Percentiles rank a stretch among this genome's conserved stretches.
phyloP scores from a whole-genome alignment of 2,888 invertebrate genomes.

The Limnephilus auricula region DNA sequence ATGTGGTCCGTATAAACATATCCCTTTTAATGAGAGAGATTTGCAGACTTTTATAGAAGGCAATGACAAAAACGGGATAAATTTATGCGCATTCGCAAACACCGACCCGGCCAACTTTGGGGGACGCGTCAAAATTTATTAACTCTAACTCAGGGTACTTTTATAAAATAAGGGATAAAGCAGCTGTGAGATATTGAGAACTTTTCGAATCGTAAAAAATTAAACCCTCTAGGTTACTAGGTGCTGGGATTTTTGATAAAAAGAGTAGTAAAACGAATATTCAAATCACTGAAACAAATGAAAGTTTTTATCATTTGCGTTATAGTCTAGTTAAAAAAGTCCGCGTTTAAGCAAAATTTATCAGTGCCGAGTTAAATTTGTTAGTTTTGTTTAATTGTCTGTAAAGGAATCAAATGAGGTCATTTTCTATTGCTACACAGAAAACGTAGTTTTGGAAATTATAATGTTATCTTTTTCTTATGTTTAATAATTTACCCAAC shows the following conservation, averaged over 20 bases:
- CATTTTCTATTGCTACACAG: too few relatives aligned
- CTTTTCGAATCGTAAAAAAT: constrained; percentile 20
- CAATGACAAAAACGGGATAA: constrained; percentile 57
- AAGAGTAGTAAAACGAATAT: constrained; percentile 3
- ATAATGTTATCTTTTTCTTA: too few relatives aligned
- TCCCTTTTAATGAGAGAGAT: constrained; percentile 51
- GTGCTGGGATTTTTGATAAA: background rate
- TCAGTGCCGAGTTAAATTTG: too few relatives aligned
- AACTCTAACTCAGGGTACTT: constrained; percentile 20
- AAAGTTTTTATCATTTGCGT: background rate
- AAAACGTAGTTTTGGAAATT: too few relatives aligned
- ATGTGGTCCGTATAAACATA: constrained; percentile 45
- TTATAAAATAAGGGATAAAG: constrained; percentile 43
- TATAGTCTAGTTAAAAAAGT: background rate
- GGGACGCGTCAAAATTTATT: constrained; percentile 38
- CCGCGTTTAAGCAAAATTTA: background rate
- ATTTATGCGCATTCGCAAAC: constrained; percentile 52
- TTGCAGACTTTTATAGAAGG: constrained; percentile 48
- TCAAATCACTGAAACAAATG: background rate
- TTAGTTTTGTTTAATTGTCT: too few relatives aligned
- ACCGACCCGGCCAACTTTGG: constrained; percentile 24
- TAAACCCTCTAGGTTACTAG: background rate
- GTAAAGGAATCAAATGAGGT: too few relatives aligned
- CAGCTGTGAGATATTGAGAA: constrained; percentile 40
- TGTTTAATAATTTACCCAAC: too few relatives aligned